Percentiles rank a stretch among this genome's conserved stretches.
Conservation (phyloP, 2,113 vertebrate genomes). For the Anguilla rostrata region DNA sequence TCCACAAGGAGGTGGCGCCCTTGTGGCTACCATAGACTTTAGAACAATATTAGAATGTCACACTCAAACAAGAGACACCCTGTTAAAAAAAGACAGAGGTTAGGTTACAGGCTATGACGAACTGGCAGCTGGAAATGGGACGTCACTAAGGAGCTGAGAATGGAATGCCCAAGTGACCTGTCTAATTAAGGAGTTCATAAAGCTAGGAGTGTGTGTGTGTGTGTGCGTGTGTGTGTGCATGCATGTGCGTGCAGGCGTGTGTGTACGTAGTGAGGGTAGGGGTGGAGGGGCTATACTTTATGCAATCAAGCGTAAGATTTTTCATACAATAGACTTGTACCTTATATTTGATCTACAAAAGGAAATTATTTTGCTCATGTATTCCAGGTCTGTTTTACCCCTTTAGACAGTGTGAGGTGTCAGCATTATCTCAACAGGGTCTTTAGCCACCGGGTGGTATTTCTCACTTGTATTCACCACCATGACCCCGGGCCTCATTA, state of each 20-base stretch:
- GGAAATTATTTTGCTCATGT: background rate
- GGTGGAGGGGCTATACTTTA: background rate
- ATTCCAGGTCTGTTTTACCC: background rate
- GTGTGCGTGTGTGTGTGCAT: too few species aligned
- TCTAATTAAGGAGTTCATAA: background rate
- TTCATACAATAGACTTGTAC: background rate
- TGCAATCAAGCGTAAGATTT: background rate
- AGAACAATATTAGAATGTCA: background rate
- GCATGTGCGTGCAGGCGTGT: too few species aligned
- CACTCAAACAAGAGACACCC: background rate
- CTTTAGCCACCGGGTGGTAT: conserved; percentile 53
- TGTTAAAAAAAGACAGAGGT: background rate
- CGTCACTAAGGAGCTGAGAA: background rate
- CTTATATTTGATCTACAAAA: background rate
- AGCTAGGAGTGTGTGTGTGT: background rate
- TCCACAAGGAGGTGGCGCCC: background rate
- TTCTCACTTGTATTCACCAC: conserved; percentile 56
- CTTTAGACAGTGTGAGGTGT: conserved; percentile 30
- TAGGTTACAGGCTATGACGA: background rate
- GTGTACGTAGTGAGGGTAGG: background rate
- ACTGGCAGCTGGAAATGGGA: conserved; percentile 14
- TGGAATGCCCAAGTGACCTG: background rate
- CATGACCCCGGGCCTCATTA: conserved; percentile 51
- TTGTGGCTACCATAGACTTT: background rate
- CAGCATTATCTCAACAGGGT: conserved; percentile 46